Evolutionary conservation across 2,888 invertebrate genomes (phyloP).

Genomic region (Brenthis daphne): DNA sequence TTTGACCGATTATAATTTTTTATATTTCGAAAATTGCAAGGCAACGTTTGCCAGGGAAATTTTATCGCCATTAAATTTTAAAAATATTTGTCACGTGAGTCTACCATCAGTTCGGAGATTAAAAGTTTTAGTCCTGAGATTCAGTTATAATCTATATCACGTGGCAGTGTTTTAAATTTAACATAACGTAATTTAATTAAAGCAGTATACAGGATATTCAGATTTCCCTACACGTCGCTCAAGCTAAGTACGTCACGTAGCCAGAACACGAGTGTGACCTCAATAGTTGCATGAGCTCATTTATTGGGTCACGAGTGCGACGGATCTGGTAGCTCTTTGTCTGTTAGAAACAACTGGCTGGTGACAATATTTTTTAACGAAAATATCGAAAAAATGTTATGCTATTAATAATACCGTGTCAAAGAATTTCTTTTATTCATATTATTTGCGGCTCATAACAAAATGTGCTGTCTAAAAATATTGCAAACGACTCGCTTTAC

Average conservation of each 20-base stretch:
- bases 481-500: too few species aligned
- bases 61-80: too few species aligned
- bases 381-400: background rate
- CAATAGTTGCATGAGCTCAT: conserved; percentile 22
- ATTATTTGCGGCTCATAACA: too few species aligned
- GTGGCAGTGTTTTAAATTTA: background rate
- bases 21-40: too few species aligned
- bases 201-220: background rate
- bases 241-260: conserved; percentile 4
- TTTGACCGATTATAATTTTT: too few species aligned
- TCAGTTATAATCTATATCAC: background rate
- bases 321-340: conserved; percentile 5
- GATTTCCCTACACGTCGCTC: conserved; percentile 3
- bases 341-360: background rate
- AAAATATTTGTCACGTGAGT: too few species aligned
- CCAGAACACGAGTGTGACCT: conserved; percentile 18
- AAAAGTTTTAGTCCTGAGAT: too few species aligned
- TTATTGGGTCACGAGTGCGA: conserved; percentile 30
- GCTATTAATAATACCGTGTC: background rate
- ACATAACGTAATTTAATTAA: background rate
- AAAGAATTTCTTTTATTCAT: too few species aligned
- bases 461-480: too few species aligned
- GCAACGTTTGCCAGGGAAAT: too few species aligned
- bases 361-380: background rate
- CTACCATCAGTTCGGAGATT: too few species aligned